Evolutionary conservation across 2,113 vertebrate genomes (phyloP).

Genomic region (Corvus cornix): DNA sequence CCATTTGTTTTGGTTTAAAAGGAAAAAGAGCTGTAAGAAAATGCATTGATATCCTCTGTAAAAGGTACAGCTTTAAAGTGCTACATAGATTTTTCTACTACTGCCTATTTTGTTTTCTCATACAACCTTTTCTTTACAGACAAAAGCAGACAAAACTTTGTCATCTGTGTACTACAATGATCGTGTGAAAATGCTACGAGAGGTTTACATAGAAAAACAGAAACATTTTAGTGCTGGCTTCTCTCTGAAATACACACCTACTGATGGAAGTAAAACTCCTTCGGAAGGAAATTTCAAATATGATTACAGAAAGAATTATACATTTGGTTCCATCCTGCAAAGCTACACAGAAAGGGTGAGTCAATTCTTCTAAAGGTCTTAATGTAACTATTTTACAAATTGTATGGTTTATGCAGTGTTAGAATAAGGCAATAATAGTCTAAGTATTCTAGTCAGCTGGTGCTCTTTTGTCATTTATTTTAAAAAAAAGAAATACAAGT

Average conservation of each 20-base stretch:
- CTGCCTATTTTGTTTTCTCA: neutral
- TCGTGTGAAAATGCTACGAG: slow-evolving; percentile 63
- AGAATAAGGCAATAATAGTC: neutral
- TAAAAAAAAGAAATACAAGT: neutral
- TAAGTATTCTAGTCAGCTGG: neutral
- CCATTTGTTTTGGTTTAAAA: neutral
- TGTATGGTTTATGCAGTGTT: neutral
- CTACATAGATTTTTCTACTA: neutral
- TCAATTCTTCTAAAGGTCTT: neutral
- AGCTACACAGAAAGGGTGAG: slow-evolving; percentile 71
- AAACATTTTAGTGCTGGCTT: slow-evolving; percentile 8
- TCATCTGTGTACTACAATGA: slow-evolving; percentile 78
- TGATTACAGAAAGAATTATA: neutral
- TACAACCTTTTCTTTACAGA: slow-evolving; percentile 67
- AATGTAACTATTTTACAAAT: neutral
- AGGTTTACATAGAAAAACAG: slow-evolving; percentile 56
- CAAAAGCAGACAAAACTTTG: slow-evolving; percentile 76
- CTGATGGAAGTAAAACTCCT: fast-evolving
- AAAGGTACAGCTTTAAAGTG: neutral
- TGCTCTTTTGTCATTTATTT: neutral
- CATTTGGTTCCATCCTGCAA: neutral
- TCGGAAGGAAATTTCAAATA: neutral
- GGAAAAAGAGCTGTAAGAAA: neutral
- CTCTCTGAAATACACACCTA: slow-evolving; percentile 75
- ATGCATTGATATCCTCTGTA: neutral